A percentile compares a stretch with the other conserved stretches of the same genome.
Conservation (phyloP, 2,888 invertebrate species). For the Limnephilus rhombicus region DNA sequence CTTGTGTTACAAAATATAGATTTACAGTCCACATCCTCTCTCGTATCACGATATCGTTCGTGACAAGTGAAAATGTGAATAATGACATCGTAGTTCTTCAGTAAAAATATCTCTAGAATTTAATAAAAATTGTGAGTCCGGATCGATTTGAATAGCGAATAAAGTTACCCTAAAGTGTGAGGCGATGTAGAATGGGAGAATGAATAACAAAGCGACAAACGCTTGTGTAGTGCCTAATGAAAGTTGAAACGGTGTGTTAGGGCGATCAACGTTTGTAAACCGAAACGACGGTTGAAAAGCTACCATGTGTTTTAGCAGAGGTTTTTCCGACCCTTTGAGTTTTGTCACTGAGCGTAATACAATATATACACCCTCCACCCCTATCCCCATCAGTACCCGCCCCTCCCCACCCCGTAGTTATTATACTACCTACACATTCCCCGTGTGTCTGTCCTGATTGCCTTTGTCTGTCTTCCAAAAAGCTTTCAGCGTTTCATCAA, state of each 20-base stretch:
- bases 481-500: slow-evolving; percentile 65
- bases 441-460: slow-evolving; percentile 58
- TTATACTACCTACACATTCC: slow-evolving; percentile 7
- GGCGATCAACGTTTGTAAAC: slow-evolving; percentile 50
- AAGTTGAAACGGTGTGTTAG: slow-evolving; percentile 39
- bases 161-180: slow-evolving; percentile 25
- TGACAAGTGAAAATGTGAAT: no score
- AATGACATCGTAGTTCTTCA: no score
- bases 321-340: slow-evolving; percentile 64
- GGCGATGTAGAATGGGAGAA: slow-evolving; percentile 11
- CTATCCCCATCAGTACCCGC: background rate
- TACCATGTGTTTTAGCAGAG: slow-evolving; percentile 52
- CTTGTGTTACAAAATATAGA: no score
- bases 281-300: slow-evolving; percentile 49
- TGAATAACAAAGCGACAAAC: slow-evolving; percentile 42
- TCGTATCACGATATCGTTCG: no score
- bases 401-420: background rate
- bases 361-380: slow-evolving; percentile 55
- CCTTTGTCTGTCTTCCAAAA: slow-evolving; percentile 65
- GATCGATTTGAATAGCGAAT: background rate
- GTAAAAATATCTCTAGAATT: no score
- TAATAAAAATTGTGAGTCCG: background rate
- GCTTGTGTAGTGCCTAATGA: slow-evolving; percentile 38
- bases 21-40: no score
- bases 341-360: slow-evolving; percentile 61